phyloP scores from a whole-genome alignment of 1,140 invertebrate genomes.

The Papilio dardanus region DNA sequence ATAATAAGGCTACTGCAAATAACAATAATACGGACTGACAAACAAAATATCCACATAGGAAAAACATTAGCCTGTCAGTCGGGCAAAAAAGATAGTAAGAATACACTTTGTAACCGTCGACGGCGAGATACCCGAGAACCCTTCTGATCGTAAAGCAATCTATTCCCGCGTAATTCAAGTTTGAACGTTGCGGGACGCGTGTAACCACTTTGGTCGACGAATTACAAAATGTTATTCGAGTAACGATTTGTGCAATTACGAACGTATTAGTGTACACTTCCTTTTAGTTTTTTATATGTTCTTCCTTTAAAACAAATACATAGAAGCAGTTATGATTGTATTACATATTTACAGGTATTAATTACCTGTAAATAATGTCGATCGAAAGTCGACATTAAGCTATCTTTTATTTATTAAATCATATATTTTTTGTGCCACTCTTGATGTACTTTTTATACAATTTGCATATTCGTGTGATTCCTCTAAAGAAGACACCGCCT shows the following conservation, averaged over 20 bases:
- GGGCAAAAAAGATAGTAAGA: background rate
- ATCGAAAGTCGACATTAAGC: too few species aligned
- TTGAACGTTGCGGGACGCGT: constrained; percentile 16
- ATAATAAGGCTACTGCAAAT: too few species aligned
- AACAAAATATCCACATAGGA: too few species aligned
- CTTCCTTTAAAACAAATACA: too few species aligned
- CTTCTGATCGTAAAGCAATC: constrained; percentile 12
- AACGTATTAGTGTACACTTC: background rate
- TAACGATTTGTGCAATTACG: constrained; percentile 3
- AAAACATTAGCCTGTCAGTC: background rate
- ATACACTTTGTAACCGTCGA: constrained; percentile 3
- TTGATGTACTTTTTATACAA: too few species aligned
- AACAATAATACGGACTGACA: too few species aligned
- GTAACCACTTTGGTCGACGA: constrained; percentile 1
- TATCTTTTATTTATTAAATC: too few species aligned
- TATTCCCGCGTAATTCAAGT: constrained; percentile 16
- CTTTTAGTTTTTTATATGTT: background rate
- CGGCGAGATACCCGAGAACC: background rate
- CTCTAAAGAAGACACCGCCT: background rate
- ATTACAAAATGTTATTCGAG: background rate
- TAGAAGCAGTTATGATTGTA: too few species aligned
- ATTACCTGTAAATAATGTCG: too few species aligned
- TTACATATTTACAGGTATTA: too few species aligned
- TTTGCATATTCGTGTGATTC: background rate
- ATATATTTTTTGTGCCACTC: too few species aligned